These are phyloP conservation scores for Oreortyx pictus DNA, from an alignment of 2,797 vertebrate species.

Conservation along the genomic window DNA sequence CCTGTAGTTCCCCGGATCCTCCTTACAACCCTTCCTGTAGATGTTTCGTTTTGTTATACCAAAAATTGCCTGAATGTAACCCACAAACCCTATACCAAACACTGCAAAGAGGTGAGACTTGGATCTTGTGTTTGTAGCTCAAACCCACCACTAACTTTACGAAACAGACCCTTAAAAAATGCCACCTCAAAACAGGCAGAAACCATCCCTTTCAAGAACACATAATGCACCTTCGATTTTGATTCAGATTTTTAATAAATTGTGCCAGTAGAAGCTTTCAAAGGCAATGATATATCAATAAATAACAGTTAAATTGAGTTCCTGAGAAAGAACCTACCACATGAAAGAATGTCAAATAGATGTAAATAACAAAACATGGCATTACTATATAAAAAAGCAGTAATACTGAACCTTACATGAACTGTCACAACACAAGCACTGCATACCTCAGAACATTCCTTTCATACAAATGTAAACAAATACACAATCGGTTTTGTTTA, in stretches of 20 bases:
- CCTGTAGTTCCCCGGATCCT: too few relatives aligned
- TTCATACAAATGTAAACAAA: constrained; percentile 93
- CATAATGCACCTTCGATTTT: constrained; percentile 17
- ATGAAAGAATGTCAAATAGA: constrained; percentile 80
- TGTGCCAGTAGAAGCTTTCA: constrained; percentile 86
- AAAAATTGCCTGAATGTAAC: background rate
- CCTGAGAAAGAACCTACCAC: constrained; percentile 88
- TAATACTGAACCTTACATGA: constrained; percentile 95
- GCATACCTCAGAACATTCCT: constrained; percentile 88
- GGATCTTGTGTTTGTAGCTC: background rate
- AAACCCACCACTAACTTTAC: background rate
- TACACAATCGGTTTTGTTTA: constrained; percentile 82
- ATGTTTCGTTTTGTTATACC: background rate
- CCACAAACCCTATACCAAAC: background rate
- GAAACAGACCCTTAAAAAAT: background rate
- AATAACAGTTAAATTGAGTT: constrained; percentile 88
- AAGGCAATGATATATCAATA: constrained; percentile 87
- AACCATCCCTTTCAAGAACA: constrained; percentile 21
- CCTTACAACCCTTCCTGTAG: too few relatives aligned
- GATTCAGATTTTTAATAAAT: constrained; percentile 83
- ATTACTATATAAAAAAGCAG: constrained; percentile 79
- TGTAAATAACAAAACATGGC: constrained; percentile 82
- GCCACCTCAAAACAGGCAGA: background rate
- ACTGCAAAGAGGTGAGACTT: background rate
- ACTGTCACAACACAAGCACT: constrained; percentile 90